Evolutionary conservation across 1,140 invertebrate genomes (phyloP).

Genomic region (Caenorhabditis briggsae): DNA sequence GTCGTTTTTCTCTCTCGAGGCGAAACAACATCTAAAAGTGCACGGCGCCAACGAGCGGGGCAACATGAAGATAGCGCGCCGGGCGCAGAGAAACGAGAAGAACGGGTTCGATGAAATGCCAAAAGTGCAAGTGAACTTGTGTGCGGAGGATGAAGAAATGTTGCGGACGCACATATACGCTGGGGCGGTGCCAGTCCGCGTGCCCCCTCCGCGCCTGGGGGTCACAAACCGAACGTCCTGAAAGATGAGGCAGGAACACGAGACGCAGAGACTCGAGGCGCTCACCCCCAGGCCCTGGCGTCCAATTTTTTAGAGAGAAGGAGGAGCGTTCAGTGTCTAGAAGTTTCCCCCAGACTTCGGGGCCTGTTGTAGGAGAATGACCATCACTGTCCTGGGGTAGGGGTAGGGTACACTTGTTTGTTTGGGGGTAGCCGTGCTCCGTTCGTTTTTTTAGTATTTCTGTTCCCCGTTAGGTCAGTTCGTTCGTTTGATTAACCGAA

Average conservation of each 20-base stretch:
- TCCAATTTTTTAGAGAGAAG: slow-evolving; percentile 50
- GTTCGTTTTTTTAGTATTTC: slow-evolving; percentile 34
- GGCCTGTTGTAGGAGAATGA: background rate
- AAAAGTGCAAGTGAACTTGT: slow-evolving; percentile 40
- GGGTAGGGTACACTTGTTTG: background rate
- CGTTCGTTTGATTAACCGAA: too few relatives aligned
- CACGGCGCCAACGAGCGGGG: slow-evolving; percentile 2
- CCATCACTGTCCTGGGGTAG: slow-evolving; percentile 16
- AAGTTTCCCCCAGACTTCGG: background rate
- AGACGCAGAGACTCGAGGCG: slow-evolving; percentile 32
- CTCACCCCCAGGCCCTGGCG: slow-evolving; percentile 31
- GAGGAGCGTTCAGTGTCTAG: slow-evolving; percentile 47
- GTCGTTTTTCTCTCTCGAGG: slow-evolving; percentile 5
- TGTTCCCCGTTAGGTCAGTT: background rate
- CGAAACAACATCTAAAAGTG: slow-evolving; percentile 47
- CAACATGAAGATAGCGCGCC: slow-evolving; percentile 34
- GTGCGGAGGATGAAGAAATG: background rate
- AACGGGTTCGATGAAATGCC: slow-evolving; percentile 29
- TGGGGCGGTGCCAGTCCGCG: slow-evolving; percentile 45
- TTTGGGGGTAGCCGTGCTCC: slow-evolving; percentile 32
- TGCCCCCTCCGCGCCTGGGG: slow-evolving; percentile 47
- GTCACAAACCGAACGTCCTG: slow-evolving; percentile 43
- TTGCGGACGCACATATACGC: slow-evolving; percentile 22
- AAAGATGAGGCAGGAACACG: slow-evolving; percentile 16
- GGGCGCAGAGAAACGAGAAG: slow-evolving; percentile 35